These are phyloP conservation scores for Corvus moneduloides DNA, from an alignment of 2,113 vertebrate genomes.

Conservation along the genomic window DNA sequence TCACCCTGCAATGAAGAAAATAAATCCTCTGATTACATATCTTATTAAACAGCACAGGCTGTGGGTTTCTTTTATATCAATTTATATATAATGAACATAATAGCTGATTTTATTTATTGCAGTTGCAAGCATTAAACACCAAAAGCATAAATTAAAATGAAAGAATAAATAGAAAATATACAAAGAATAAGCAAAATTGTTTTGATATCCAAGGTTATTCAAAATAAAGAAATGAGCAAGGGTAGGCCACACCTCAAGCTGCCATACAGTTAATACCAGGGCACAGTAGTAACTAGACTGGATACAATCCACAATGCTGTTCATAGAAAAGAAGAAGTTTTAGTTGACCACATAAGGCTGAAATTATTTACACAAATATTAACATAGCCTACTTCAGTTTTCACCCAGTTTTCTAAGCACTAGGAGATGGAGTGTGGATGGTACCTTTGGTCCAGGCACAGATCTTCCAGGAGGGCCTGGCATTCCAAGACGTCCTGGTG, in stretches of 20 bases:
- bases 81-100: neutral
- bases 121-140: neutral
- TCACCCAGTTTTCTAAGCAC: neutral
- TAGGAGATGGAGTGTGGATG: neutral
- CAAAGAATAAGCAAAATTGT: neutral
- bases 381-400: neutral
- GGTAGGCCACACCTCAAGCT: neutral
- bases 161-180: neutral
- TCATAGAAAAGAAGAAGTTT: neutral
- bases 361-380: neutral
- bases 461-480: conserved; percentile 83
- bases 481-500: conserved; percentile 80
- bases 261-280: neutral
- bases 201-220: neutral
- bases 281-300: neutral
- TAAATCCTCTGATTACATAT: neutral
- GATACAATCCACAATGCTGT: neutral
- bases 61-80: neutral
- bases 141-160: neutral
- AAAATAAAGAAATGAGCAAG: neutral
- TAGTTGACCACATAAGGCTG: neutral
- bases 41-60: neutral
- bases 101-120: neutral
- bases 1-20: conserved; percentile 79
- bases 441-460: conserved; percentile 86